phyloP scores from a whole-genome alignment of 2,113 vertebrate genomes.

The Periophthalmus modestus region DNA sequence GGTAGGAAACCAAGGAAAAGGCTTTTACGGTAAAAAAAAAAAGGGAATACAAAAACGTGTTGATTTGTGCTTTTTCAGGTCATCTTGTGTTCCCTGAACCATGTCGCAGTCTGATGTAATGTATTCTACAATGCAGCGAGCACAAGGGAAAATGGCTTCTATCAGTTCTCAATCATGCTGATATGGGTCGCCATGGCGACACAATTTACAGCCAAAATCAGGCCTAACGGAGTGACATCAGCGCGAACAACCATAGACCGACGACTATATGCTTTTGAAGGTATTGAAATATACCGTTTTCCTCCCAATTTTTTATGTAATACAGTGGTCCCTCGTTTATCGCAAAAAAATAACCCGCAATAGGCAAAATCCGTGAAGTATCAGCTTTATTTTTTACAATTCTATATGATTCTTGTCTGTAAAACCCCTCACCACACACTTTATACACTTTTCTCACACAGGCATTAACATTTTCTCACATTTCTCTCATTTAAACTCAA shows the following conservation, averaged over 20 bases:
- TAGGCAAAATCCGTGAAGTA: too few relatives aligned
- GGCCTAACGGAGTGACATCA: constrained; percentile 23
- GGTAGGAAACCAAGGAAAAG: constrained; percentile 18
- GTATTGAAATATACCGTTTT: too few relatives aligned
- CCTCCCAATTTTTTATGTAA: too few relatives aligned
- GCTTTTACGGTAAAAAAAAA: not conserved
- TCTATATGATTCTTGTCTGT: too few relatives aligned
- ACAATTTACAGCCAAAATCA: constrained; percentile 20
- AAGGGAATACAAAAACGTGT: not conserved
- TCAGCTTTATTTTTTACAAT: too few relatives aligned
- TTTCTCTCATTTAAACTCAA: too few relatives aligned
- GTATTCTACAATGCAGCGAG: constrained; percentile 17
- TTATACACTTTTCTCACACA: too few relatives aligned
- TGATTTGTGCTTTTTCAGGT: constrained; percentile 30
- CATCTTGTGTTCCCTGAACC: constrained; percentile 14
- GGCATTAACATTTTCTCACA: too few relatives aligned
- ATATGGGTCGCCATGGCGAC: constrained; percentile 8
- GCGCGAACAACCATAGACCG: not conserved
- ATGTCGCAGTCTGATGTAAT: constrained; percentile 10
- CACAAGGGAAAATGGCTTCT: constrained; percentile 28
- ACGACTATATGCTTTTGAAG: too few relatives aligned
- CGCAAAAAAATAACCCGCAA: too few relatives aligned
- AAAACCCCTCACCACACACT: too few relatives aligned
- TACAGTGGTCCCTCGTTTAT: too few relatives aligned
- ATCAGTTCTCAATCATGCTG: constrained; percentile 29